phyloP scores from a whole-genome alignment of 1,140 invertebrate species.

The Bacillus rossius region DNA sequence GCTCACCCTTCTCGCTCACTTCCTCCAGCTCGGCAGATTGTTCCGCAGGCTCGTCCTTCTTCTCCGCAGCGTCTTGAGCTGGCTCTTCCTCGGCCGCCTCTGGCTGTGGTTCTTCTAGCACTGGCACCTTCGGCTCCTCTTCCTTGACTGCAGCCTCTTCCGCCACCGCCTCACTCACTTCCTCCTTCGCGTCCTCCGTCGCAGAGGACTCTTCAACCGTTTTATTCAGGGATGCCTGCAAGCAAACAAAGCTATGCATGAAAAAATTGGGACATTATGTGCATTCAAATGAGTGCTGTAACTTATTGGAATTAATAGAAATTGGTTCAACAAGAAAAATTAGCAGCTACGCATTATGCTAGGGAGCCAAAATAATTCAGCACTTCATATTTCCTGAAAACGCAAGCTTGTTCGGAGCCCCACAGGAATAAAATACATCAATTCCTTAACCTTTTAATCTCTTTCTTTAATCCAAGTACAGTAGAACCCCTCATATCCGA shows the following conservation, averaged over 20 bases:
- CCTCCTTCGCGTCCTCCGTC: slow-evolving; percentile 9
- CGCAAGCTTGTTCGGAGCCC: no score
- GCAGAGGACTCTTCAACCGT: not conserved
- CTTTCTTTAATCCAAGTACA: no score
- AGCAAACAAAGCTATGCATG: slow-evolving; percentile 6
- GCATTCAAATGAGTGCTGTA: not conserved
- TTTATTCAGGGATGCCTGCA: slow-evolving; percentile 27
- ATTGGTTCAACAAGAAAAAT: not conserved
- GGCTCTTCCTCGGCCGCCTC: slow-evolving; percentile 37
- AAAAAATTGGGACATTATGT: not conserved
- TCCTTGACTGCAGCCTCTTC: slow-evolving; percentile 13
- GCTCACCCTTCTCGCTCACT: slow-evolving; percentile 20
- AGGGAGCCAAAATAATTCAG: no score
- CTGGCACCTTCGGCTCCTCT: slow-evolving; percentile 24
- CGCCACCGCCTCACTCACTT: slow-evolving; percentile 5
- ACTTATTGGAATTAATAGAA: not conserved
- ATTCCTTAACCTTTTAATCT: not conserved
- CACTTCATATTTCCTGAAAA: no score
- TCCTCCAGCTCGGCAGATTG: slow-evolving; percentile 28
- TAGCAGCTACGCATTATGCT: no score
- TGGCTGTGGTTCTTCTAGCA: slow-evolving; percentile 27
- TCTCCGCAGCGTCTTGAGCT: slow-evolving; percentile 27
- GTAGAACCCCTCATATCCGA: no score
- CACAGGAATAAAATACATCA: no score
- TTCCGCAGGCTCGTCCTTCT: slow-evolving; percentile 27